Evolutionary conservation across 2,797 vertebrate species (phyloP).

Genomic region (Prionace glauca): DNA sequence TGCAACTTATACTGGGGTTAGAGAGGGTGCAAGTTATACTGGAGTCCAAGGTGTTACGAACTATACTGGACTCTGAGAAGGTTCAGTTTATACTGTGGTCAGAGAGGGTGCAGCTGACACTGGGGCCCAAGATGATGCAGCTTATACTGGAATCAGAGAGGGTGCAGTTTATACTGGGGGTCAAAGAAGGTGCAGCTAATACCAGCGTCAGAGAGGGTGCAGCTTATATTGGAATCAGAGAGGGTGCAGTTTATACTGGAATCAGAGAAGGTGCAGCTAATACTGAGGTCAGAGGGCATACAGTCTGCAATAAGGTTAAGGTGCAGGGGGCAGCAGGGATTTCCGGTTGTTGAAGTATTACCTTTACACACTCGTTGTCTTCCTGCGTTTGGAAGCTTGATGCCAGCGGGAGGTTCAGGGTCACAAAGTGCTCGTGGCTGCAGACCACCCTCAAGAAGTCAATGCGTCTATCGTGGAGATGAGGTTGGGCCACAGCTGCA

Average conservation of each 20-base stretch:
- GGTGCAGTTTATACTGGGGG: background rate
- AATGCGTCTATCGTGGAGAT: background rate
- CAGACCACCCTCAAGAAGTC: conserved; percentile 35
- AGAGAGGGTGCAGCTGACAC: background rate
- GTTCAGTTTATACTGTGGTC: background rate
- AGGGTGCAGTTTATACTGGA: background rate
- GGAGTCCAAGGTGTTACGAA: background rate
- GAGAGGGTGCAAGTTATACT: background rate
- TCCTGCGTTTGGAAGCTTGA: background rate
- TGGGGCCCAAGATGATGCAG: no score
- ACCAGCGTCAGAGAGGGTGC: background rate
- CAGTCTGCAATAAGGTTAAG: background rate
- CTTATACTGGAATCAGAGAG: background rate
- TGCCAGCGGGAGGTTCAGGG: conserved; percentile 24
- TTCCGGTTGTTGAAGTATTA: background rate
- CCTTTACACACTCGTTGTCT: background rate
- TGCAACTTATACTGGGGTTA: background rate
- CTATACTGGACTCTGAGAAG: background rate
- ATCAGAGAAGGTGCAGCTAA: no score
- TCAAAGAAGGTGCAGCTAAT: background rate
- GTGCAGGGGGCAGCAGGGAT: background rate
- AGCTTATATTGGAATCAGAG: background rate
- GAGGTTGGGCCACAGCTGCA: background rate
- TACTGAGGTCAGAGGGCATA: background rate
- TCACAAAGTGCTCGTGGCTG: conserved; percentile 39